Percentiles rank a stretch among this genome's conserved stretches.
Evolutionary conservation across 1,140 invertebrate species (phyloP).

Genomic region (Hyphantria cunea): DNA sequence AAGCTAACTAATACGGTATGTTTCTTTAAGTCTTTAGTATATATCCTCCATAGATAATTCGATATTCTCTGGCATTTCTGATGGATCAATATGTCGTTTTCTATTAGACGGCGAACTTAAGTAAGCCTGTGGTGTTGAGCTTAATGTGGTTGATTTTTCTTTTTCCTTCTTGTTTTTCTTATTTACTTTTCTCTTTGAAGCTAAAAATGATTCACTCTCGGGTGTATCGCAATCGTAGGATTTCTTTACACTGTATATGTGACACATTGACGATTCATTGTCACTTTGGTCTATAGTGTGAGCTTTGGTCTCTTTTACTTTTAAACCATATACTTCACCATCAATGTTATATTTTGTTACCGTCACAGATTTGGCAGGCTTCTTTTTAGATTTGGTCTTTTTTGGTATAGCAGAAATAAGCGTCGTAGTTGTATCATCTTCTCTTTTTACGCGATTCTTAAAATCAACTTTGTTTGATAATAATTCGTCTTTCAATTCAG

Average conservation of each 20-base stretch:
- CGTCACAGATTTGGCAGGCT: constrained; percentile 36
- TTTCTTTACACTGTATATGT: constrained; percentile 1
- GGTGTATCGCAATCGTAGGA: neutral
- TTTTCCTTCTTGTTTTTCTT: neutral
- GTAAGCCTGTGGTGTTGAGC: neutral
- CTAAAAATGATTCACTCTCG: constrained; percentile 1
- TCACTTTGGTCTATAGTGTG: constrained; percentile 10
- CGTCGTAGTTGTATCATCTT: constrained; percentile 9
- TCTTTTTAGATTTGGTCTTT: constrained; percentile 45
- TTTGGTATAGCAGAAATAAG: constrained; percentile 34
- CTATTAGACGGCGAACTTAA: neutral
- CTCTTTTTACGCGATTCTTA: constrained; percentile 24
- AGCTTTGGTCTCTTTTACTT: constrained; percentile 54
- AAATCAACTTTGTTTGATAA: constrained; percentile 8
- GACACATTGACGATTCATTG: neutral
- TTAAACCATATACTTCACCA: constrained; percentile 55
- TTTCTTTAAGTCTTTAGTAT: neutral
- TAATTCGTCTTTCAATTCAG: constrained; percentile 41
- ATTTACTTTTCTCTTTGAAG: neutral
- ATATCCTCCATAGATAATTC: neutral
- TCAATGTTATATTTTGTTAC: constrained; percentile 59
- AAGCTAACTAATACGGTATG: too few relatives aligned
- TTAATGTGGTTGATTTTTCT: neutral
- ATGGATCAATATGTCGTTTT: neutral
- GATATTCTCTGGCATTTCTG: neutral